Percentiles rank a stretch among this genome's conserved stretches.
Evolutionary conservation across 1,140 invertebrate species (phyloP).

Genomic region (Gonioctena quinquepunctata): DNA sequence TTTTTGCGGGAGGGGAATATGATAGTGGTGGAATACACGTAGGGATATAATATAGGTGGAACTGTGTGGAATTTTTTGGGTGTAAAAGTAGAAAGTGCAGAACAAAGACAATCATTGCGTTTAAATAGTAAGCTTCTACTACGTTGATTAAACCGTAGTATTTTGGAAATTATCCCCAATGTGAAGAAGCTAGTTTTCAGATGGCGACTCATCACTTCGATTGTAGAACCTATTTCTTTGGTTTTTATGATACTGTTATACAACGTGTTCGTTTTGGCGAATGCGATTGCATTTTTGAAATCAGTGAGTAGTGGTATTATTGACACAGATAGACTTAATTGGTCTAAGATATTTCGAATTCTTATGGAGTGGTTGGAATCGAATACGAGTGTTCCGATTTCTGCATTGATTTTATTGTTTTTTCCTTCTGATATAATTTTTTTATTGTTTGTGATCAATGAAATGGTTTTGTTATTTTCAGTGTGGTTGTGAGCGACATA

Average conservation of each 20-base stretch:
- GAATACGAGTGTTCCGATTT: neutral
- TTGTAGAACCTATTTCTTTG: neutral
- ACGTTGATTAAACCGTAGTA: neutral
- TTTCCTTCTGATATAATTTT: neutral
- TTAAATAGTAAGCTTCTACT: neutral
- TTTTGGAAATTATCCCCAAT: neutral
- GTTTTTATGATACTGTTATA: constrained; percentile 4
- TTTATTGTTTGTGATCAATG: neutral
- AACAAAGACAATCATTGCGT: neutral
- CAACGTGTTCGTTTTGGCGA: constrained; percentile 17
- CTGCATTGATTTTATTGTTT: neutral
- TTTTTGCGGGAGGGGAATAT: too few relatives aligned
- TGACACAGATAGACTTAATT: constrained; percentile 8
- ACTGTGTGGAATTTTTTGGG: neutral
- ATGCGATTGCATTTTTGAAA: constrained; percentile 4
- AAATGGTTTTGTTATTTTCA: neutral
- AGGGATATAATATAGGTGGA: neutral
- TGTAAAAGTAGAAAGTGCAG: neutral
- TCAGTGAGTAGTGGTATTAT: neutral
- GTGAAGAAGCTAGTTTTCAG: neutral
- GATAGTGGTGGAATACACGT: neutral
- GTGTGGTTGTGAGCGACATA: neutral
- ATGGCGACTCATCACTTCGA: neutral
- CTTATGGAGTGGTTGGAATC: neutral
- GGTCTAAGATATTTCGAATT: neutral